Percentiles rank a stretch among this genome's conserved stretches.
Conservation (phyloP, 2,797 vertebrate species). For the Myotis findleyi region DNA sequence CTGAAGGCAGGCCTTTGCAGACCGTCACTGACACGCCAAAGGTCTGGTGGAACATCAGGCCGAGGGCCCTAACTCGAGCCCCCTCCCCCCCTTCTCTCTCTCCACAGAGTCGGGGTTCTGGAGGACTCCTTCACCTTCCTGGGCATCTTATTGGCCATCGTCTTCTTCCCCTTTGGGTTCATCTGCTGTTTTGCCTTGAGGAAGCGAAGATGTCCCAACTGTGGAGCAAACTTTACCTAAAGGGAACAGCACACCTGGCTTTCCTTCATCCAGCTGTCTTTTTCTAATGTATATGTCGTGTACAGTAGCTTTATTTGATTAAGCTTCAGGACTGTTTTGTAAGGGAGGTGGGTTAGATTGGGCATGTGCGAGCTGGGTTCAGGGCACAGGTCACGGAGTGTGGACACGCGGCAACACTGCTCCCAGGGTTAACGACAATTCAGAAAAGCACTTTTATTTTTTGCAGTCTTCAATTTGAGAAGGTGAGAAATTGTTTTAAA, state of each 20-base stretch:
- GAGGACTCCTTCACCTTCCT: slow-evolving; percentile 99
- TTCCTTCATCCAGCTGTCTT: slow-evolving; percentile 75
- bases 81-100: slow-evolving; percentile 12
- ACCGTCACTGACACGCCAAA: background rate
- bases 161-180: slow-evolving; percentile 98
- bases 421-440: slow-evolving; percentile 83
- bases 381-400: slow-evolving; percentile 71
- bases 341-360: slow-evolving; percentile 81
- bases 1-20: background rate
- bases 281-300: slow-evolving; percentile 90
- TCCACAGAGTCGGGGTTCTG: slow-evolving; percentile 95
- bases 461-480: slow-evolving; percentile 85
- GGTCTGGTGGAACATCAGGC: background rate
- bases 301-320: slow-evolving; percentile 87
- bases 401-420: slow-evolving; percentile 67
- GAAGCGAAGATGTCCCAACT: slow-evolving; percentile 98
- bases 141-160: slow-evolving; percentile 97
- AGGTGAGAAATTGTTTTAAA: slow-evolving; percentile 81
- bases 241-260: slow-evolving; percentile 81
- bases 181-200: slow-evolving; percentile 98
- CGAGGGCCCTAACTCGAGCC: background rate
- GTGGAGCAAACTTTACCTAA: slow-evolving; percentile 96
- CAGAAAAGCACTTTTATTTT: slow-evolving; percentile 86
- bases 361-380: slow-evolving; percentile 74
- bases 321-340: slow-evolving; percentile 88